phyloP scores from a whole-genome alignment of 2,113 vertebrate genomes.

The Clarias gariepinus region DNA sequence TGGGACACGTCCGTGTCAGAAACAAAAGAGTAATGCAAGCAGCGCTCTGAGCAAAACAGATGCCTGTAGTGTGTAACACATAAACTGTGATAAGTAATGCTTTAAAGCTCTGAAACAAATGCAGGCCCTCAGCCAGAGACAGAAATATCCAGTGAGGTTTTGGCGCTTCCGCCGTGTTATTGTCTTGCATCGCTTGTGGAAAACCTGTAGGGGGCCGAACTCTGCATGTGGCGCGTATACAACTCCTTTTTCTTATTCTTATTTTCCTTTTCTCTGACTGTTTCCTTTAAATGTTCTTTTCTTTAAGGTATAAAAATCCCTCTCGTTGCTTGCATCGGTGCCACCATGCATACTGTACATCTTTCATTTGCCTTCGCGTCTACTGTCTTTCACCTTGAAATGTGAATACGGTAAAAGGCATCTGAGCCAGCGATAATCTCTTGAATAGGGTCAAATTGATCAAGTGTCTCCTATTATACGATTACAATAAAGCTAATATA shows the following conservation, averaged over 20 bases:
- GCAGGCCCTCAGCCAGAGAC: not conserved
- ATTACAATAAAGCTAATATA: not conserved
- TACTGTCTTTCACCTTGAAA: not conserved
- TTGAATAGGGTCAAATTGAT: not conserved
- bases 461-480: not conserved
- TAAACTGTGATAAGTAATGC: not conserved
- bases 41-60: constrained; percentile 7
- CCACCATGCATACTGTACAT: not conserved
- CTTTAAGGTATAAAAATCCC: not conserved
- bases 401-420: not conserved
- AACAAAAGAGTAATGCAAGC: not conserved
- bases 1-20: constrained; percentile 13
- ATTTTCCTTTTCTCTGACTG: not conserved
- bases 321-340: not conserved
- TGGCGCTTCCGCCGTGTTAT: not conserved
- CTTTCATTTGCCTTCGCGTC: not conserved
- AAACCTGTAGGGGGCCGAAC: not conserved
- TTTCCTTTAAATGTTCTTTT: not conserved
- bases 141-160: not conserved
- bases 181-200: not conserved
- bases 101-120: constrained; percentile 18
- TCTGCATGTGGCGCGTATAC: not conserved
- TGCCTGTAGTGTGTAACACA: constrained; percentile 23
- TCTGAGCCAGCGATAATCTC: not conserved
- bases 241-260: too few relatives aligned